Evolutionary conservation across 2,888 invertebrate genomes (phyloP), one percentile per base, ranked within the genome.

Genomic region (Xestia xanthographa): DNA sequence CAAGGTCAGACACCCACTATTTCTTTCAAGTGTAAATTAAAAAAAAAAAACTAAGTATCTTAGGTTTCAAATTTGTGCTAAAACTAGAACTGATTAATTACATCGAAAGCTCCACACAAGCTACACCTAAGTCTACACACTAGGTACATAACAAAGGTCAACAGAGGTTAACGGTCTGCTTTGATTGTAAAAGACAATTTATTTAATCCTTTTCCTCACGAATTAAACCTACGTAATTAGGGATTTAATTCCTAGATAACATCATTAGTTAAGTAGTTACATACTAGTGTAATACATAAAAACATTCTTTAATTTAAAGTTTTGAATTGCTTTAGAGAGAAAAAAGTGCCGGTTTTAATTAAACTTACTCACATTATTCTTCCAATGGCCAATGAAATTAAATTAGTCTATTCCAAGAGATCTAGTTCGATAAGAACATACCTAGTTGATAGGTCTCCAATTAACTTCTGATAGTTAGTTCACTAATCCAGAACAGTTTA

Each of bases 251-350:
- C 22, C 29, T 20, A 43, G 34, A 2, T 17, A 26, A 58, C 12
- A 14, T 60, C 17, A 29, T 8, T 20, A 56, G 26, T 56, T 6
- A 56, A 14, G 56, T 56, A 26, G 34, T 34, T 34, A 34, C 6
- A 26, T 29, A 41, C 48, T 43, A 34, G 48, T 48, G 56, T 20
- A 41, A 56, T 34, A 34, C 3, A 34, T 41, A 63, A 20, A 75
- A 80, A 80, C 38, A 43, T 14, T 43, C 0, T 56, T 43, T 50
- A 63, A 67, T 79, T 66, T 81, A 74, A 80, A 67, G 48, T 65
- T 75, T 67, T 6, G 2, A 58, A 68, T 56, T 56, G 34, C 34
- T 66, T 41, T 5, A 34, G 1, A 73, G 5, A n/a, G 14, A 79
- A 81, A 66, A 60, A 75, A 72, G 22, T 63, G 26, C 43, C 11